These are phyloP conservation scores for Dipodomys ordii DNA, from an alignment of 2,113 vertebrate genomes.

Conservation along the genomic window DNA sequence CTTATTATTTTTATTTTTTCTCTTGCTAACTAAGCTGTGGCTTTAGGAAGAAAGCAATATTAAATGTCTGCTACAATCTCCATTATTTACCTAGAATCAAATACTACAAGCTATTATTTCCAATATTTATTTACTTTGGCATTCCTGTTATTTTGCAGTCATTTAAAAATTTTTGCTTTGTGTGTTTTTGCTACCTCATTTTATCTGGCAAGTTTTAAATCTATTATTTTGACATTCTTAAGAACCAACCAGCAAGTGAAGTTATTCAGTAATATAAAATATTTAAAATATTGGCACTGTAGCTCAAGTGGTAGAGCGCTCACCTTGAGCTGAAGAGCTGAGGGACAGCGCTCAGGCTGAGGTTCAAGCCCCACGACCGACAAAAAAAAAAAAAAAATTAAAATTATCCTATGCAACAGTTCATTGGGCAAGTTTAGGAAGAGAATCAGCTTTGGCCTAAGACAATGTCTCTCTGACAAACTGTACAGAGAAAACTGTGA, in stretches of 20 bases:
- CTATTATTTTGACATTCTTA: neutral
- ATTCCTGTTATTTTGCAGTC: conserved; percentile 10
- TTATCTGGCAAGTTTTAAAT: conserved; percentile 19
- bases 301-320: too few species aligned
- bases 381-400: neutral
- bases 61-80: neutral
- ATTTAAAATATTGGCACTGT: neutral
- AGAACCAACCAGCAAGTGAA: neutral
- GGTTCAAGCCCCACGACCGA: too few species aligned
- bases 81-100: neutral
- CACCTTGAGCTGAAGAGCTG: too few species aligned
- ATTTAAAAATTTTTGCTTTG: conserved; percentile 15
- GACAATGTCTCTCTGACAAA: neutral
- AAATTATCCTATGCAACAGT: neutral
- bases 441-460: neutral
- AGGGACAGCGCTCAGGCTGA: too few species aligned
- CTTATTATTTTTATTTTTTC: neutral
- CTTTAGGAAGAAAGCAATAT: neutral
- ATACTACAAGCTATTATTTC: neutral
- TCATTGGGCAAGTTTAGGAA: neutral
- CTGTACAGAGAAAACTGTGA: neutral
- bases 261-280: conserved; percentile 12
- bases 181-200: neutral
- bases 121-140: neutral
- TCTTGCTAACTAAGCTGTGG: conserved; percentile 5